Base-by-base conservation (phyloP, 2,113 vertebrate genomes). In the Vimba vimba region DNA sequence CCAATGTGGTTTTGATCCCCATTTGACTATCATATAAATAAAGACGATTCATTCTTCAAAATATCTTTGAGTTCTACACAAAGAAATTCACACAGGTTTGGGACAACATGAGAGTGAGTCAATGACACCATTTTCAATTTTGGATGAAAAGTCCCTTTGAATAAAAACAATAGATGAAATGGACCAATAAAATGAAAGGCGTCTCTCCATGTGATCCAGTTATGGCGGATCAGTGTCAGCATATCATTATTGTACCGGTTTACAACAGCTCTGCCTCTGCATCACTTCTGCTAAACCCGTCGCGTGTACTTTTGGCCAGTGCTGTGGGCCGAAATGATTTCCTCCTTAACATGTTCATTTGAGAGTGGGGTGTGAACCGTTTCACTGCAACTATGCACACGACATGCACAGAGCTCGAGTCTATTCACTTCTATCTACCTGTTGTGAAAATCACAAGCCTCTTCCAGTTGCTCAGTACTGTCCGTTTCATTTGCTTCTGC, bases 311-410 rank as follows among this genome's bases (percentile, higher is more conserved):
- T 85, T 27, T 33, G 62, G 30, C 25, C 59, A 33, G 73, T 13
- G 50, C 0, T 0, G 7, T 33, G 55, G 52, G 39, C 13, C 7
- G 27, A 19, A 27, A 62, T 8, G 57, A 80, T 25, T 82, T 82
- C 43, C 43, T 82, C 60, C 19, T 50, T 36, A 19, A 55, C 80
- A 69, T 12, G 23, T 27, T 73, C 5, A 17, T 10, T 7, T 25
- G 50, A 50, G 10, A 43, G 50, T 11, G 47, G 3, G 25, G 81
- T 36, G 47, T 83, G 21, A 43, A 27, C 19, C 23, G 2, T 73
- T 88, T 81, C 68, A 81, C 76, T 81, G 86, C 33, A 74, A 50
- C 87, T 86, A 84, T 84, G 85, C 87, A 86, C 85, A 79, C 43
- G n/a, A 78, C 81, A 62, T 79, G 75, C 82, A 84, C 87, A 76